Evolutionary conservation across 2,113 vertebrate species (phyloP), one percentile per base, ranked within the genome.

Genomic region (Tragelaphus strepsiceros): DNA sequence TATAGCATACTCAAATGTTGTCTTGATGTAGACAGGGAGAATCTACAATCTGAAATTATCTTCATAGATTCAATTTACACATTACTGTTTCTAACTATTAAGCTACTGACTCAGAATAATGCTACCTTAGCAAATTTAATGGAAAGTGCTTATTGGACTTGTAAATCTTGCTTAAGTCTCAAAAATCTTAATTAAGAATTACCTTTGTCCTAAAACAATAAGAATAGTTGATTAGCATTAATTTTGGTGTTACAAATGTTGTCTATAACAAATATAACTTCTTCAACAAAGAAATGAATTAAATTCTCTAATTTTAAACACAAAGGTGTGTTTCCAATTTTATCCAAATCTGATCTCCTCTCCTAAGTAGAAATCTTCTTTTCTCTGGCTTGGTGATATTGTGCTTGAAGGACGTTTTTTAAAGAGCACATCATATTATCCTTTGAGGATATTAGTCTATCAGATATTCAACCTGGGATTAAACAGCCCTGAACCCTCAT

Each of bases 401-500:
- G 71, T 32, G 0, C 83, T 93, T 90, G 74, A 58, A 90, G 61
- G 88, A 46, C 83, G 21, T 96, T 95, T 98, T 96, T 22, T 83
- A 6, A 91, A 7, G 53, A 95, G 92, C 77, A 84, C 19, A 71
- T 58, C 74, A 51, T 97, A 98, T 82, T 80, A n/a, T 88, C 64
- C 53, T 2, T 0, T 82, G 49, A 94, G 35, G 88, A 88, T 89
- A 93, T 7, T 62, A 86, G 30, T 94, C 97, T 94, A 81, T 97
- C 28, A 96, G 94, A 84, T 87, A 39, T 96, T 97, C 96, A 32
- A 12, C 32, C 17, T 98, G 46, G 46, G 89, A 22, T 95, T 97
- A 97, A 95, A 92, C 56, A 96, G 59, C 67, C 54, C 92, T 95
- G 92, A 97, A 93, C 35, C 16, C 93, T 93, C 21, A 97, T 82